These are phyloP conservation scores for Patella caerulea DNA, from an alignment of 2,888 invertebrate genomes.

Conservation along the genomic window DNA sequence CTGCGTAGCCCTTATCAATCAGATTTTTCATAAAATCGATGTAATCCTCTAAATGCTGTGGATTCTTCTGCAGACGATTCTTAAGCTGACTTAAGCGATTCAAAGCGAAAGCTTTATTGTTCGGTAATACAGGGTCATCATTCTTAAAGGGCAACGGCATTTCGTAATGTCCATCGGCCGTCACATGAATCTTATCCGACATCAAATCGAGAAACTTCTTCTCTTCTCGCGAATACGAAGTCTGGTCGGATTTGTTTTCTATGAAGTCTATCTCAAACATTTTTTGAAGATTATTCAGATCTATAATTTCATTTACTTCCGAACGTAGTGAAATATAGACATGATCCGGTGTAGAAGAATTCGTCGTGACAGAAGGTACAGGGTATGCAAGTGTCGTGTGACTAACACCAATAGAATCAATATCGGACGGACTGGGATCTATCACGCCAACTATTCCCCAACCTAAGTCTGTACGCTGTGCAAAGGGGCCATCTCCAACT, in stretches of 20 bases:
- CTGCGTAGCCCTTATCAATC: not conserved
- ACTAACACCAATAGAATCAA: not conserved
- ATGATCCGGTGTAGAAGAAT: too few relatives aligned
- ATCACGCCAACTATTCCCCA: not conserved
- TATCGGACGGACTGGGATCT: not conserved
- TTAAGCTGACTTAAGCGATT: not conserved
- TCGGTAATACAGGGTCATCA: not conserved
- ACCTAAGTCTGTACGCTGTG: not conserved
- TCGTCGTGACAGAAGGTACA: too few relatives aligned
- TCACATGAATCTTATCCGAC: not conserved
- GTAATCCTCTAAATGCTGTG: not conserved
- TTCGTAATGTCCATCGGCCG: not conserved
- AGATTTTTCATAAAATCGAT: not conserved
- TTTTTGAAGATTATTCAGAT: not conserved
- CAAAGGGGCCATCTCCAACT: not conserved
- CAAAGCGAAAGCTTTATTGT: not conserved
- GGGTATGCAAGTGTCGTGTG: not conserved
- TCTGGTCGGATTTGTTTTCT: not conserved
- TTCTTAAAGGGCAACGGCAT: not conserved
- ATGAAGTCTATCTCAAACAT: not conserved
- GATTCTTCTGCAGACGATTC: not conserved
- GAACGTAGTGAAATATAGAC: too few relatives aligned
- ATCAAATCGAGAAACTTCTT: not conserved
- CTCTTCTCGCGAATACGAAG: not conserved
- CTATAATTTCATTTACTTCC: not conserved